Evolutionary conservation across 2,888 invertebrate species (phyloP).

Genomic region (Psylliodes chrysocephalus): DNA sequence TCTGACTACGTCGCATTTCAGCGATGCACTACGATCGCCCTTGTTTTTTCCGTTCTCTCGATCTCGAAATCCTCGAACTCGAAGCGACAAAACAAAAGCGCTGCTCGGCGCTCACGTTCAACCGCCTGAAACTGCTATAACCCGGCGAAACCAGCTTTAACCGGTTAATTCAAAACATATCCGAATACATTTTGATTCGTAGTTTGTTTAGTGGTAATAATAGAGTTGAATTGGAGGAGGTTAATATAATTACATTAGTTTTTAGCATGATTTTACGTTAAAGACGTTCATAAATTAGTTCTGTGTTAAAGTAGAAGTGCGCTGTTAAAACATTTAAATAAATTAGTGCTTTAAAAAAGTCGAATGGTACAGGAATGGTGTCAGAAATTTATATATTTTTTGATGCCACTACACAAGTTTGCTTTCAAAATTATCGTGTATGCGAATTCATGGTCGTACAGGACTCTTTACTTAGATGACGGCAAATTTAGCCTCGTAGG

Average conservation of each 20-base stretch:
- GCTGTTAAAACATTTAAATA: neutral
- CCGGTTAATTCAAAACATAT: conserved; percentile 55
- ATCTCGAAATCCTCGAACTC: too few species aligned
- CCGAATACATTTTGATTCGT: conserved; percentile 17
- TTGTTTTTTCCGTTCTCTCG: too few species aligned
- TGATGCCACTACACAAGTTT: conserved; percentile 50
- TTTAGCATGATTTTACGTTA: conserved; percentile 28
- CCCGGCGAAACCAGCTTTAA: conserved; percentile 62
- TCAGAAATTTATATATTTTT: conserved; percentile 24
- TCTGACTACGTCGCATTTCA: too few species aligned
- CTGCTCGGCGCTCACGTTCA: conserved; percentile 16
- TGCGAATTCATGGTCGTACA: conserved; percentile 51
- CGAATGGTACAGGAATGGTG: conserved; percentile 54
- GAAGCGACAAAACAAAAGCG: too few species aligned
- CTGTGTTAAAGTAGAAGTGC: conserved; percentile 18
- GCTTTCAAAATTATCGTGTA: conserved; percentile 36
- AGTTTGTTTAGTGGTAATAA: conserved; percentile 24
- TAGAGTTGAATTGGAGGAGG: conserved; percentile 6
- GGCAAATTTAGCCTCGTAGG: conserved; percentile 24
- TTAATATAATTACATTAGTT: conserved; percentile 27
- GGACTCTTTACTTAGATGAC: conserved; percentile 33
- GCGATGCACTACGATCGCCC: too few species aligned
- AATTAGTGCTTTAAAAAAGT: conserved; percentile 9
- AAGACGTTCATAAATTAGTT: conserved; percentile 10
- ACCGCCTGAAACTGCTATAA: conserved; percentile 63